These are phyloP conservation scores for Nannoperca australis DNA, from an alignment of 2,797 vertebrate genomes.

Conservation along the genomic window DNA sequence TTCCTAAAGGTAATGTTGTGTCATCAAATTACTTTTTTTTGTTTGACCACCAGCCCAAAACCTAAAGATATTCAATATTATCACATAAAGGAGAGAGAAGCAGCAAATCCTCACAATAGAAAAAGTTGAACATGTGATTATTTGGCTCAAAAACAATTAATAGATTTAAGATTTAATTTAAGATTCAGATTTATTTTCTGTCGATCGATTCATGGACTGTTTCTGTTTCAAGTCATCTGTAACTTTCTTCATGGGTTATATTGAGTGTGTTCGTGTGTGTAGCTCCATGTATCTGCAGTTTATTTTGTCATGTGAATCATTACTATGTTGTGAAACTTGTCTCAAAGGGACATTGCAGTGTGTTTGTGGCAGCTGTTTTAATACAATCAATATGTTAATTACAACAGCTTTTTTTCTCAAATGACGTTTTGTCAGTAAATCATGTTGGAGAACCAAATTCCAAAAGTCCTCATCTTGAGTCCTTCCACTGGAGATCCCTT, in stretches of 20 bases:
- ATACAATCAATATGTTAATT: conserved; percentile 48
- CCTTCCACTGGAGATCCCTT: neutral
- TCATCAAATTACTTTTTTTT: neutral
- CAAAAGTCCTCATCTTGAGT: conserved; percentile 4
- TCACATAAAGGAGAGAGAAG: neutral
- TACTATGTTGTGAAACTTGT: conserved; percentile 12
- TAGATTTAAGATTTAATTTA: neutral
- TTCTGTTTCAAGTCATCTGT: neutral
- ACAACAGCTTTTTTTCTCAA: conserved; percentile 30
- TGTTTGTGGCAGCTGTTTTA: conserved; percentile 26
- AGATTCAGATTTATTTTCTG: neutral
- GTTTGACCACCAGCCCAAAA: neutral
- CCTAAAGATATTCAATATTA: neutral
- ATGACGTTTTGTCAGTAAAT: conserved; percentile 38
- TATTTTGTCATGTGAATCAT: conserved; percentile 6
- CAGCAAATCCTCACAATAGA: neutral
- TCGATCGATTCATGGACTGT: neutral
- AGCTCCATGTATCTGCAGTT: neutral
- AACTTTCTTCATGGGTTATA: neutral
- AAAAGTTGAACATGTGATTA: neutral
- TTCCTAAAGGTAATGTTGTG: neutral
- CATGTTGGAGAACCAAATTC: neutral
- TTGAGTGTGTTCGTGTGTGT: conserved; percentile 6
- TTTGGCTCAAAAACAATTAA: neutral
- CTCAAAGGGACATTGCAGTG: conserved; percentile 4